Conservation (phyloP, 2,888 invertebrate genomes). For the Eulithis prunata region DNA sequence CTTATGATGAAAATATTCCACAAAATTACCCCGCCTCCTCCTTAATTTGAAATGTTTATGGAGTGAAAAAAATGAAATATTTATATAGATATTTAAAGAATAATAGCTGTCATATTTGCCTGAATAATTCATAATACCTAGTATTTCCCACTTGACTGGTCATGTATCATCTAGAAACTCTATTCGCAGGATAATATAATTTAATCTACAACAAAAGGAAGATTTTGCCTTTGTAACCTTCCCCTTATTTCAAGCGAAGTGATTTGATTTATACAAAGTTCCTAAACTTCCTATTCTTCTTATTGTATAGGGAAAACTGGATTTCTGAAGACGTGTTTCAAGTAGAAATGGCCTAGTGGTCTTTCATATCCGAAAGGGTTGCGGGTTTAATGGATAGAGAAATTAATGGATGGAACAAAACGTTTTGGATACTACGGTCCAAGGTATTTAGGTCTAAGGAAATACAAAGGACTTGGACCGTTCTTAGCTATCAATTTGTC, state of each 20-base stretch:
- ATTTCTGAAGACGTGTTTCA: conserved; percentile 20
- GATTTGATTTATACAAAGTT: conserved; percentile 36
- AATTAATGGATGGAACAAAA: conserved; percentile 14
- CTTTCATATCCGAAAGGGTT: conserved; percentile 21
- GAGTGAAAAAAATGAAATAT: no score
- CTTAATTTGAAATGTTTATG: no score
- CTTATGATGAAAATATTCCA: no score
- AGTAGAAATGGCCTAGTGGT: conserved; percentile 20
- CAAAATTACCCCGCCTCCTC: no score
- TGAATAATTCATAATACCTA: no score
- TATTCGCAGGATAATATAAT: conserved; percentile 27
- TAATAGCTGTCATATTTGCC: no score
- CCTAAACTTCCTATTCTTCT: conserved; percentile 18
- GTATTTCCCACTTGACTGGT: no score
- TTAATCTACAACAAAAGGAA: conserved; percentile 30
- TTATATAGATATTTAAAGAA: not conserved
- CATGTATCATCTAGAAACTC: not conserved
- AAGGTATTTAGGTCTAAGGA: not conserved
- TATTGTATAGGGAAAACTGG: conserved; percentile 27
- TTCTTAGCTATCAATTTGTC: not conserved
- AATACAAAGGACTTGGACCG: not conserved
- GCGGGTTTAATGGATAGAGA: conserved; percentile 13
- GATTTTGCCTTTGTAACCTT: conserved; percentile 34
- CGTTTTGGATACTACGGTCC: not conserved
- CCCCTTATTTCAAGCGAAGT: conserved; percentile 32